Evolutionary conservation across 1,140 invertebrate species (phyloP).

Genomic region (Drosophila serrata): DNA sequence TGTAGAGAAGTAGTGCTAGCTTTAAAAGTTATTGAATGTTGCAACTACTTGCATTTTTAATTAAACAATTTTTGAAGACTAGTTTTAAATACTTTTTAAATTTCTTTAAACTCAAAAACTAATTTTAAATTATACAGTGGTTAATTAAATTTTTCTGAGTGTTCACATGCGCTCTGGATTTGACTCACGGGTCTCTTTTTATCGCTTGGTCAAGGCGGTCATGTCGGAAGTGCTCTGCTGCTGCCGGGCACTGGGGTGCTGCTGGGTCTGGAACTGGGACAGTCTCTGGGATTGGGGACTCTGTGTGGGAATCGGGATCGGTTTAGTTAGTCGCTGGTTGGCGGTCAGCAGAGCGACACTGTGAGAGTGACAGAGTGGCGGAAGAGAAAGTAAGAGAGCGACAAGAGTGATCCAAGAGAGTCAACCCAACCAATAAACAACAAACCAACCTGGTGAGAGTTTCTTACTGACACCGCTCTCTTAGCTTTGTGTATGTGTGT

Average conservation of each 20-base stretch:
- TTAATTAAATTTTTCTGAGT: not conserved
- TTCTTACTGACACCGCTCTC: slow-evolving; percentile 56
- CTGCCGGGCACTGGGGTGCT: slow-evolving; percentile 5
- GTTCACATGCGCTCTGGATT: slow-evolving; percentile 35
- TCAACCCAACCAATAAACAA: slow-evolving; percentile 19
- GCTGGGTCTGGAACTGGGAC: slow-evolving; percentile 11
- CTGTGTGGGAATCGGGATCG: slow-evolving; percentile 44
- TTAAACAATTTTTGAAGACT: no score
- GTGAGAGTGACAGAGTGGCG: slow-evolving; percentile 13
- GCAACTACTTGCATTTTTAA: no score
- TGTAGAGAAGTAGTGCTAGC: not conserved
- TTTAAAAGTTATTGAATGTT: not conserved
- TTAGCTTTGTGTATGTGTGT: slow-evolving; percentile 24
- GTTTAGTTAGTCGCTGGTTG: slow-evolving; percentile 64
- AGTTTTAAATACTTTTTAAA: not conserved
- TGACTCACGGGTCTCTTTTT: slow-evolving; percentile 41
- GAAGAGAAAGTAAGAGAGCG: slow-evolving; percentile 7
- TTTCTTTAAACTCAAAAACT: not conserved
- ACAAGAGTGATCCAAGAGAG: slow-evolving; percentile 14
- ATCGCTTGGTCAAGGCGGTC: slow-evolving; percentile 63
- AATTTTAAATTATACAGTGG: not conserved
- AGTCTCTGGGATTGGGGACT: slow-evolving; percentile 26
- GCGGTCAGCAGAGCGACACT: slow-evolving; percentile 47
- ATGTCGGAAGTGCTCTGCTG: slow-evolving; percentile 52
- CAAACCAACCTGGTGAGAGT: slow-evolving; percentile 69